These are phyloP conservation scores for Endomychus coccineus DNA, from an alignment of 2,888 invertebrate genomes.

Conservation along the genomic window DNA sequence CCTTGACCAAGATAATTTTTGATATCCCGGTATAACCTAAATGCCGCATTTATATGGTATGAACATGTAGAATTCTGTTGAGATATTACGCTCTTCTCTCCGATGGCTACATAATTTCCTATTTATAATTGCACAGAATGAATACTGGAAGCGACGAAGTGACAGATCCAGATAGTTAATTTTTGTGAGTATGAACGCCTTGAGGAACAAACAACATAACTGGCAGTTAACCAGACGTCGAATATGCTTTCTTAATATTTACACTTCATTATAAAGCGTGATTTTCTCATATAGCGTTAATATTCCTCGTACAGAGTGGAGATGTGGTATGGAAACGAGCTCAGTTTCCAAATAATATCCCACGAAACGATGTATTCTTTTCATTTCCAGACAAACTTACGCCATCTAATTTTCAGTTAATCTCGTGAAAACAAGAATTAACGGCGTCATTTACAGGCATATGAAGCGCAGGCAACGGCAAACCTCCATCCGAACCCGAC, in stretches of 20 bases:
- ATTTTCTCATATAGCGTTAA: conserved; percentile 31
- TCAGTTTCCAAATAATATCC: conserved; percentile 41
- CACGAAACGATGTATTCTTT: conserved; percentile 42
- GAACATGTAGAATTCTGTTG: too few species aligned
- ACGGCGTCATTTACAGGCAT: conserved; percentile 45
- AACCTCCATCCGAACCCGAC: conserved; percentile 32
- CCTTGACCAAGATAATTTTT: too few species aligned
- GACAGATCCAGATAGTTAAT: too few species aligned
- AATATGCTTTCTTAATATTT: conserved; percentile 32
- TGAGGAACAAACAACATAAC: too few species aligned
- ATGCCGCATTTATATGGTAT: too few species aligned
- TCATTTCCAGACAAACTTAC: conserved; percentile 43
- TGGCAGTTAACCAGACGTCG: too few species aligned
- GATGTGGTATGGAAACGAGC: conserved; percentile 29
- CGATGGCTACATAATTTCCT: too few species aligned
- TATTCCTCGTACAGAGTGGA: conserved; percentile 28
- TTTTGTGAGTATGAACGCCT: too few species aligned
- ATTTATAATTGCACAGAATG: too few species aligned
- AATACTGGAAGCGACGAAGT: too few species aligned
- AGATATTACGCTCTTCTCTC: too few species aligned
- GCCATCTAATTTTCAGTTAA: conserved; percentile 47
- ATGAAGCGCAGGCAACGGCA: conserved; percentile 36
- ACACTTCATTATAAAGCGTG: conserved; percentile 34
- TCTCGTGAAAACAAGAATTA: conserved; percentile 46
- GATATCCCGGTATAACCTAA: too few species aligned